A percentile compares a stretch with the other conserved stretches of the same genome.
These are phyloP conservation scores for Dolomedes plantarius DNA, from an alignment of 2,888 invertebrate species.

Conservation along the genomic window DNA sequence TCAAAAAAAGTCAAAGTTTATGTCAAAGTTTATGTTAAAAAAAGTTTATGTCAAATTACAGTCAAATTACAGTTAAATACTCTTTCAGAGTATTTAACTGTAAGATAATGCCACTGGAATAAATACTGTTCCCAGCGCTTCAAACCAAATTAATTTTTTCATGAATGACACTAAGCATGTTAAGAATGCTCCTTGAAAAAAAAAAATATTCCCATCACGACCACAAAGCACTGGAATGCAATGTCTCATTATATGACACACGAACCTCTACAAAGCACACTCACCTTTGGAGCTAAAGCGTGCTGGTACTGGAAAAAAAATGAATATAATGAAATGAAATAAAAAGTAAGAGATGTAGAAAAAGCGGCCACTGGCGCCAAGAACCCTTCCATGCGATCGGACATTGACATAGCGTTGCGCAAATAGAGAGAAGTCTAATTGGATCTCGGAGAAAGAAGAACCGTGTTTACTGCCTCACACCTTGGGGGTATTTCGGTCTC, in stretches of 20 bases:
- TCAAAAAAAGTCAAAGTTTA: too few species aligned
- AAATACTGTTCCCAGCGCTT: too few species aligned
- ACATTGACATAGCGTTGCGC: conserved; percentile 50
- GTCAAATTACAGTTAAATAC: too few species aligned
- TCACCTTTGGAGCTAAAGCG: neutral
- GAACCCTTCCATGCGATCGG: conserved; percentile 24
- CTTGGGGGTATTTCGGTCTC: neutral
- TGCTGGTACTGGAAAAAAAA: conserved; percentile 17
- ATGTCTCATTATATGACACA: neutral
- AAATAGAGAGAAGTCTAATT: conserved; percentile 37
- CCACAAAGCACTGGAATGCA: neutral
- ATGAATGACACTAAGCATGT: too few species aligned
- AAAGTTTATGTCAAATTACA: too few species aligned
- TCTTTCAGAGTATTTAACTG: too few species aligned
- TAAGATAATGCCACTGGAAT: too few species aligned
- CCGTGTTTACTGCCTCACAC: conserved; percentile 36
- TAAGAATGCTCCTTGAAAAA: neutral
- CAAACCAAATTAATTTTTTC: too few species aligned
- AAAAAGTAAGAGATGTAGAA: conserved; percentile 17
- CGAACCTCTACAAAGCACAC: neutral
- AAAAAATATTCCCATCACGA: neutral
- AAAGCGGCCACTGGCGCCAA: conserved; percentile 40
- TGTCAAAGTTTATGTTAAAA: too few species aligned
- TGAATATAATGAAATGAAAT: conserved; percentile 8
- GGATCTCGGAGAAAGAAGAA: neutral